phyloP scores from a whole-genome alignment of 2,888 invertebrate species.

The Trichacis sp. region DNA sequence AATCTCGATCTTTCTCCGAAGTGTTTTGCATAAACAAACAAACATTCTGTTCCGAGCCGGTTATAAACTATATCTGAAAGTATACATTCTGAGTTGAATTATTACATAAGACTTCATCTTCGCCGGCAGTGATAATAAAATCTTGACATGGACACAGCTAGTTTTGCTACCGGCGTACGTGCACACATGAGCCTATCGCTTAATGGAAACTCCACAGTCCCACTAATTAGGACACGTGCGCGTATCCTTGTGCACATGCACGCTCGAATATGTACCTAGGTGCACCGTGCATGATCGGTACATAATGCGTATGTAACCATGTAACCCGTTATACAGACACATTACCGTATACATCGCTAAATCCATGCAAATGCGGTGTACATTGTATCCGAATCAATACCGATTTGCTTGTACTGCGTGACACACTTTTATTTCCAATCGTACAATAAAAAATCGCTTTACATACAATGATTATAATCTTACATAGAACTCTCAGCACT shows the following conservation, averaged over 20 bases:
- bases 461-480: too few relatives aligned
- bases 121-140: conserved; percentile 10
- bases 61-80: too few relatives aligned
- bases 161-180: conserved; percentile 17
- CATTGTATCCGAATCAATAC: conserved; percentile 37
- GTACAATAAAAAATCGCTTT: too few relatives aligned
- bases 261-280: conserved; percentile 7
- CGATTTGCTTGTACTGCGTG: conserved; percentile 31
- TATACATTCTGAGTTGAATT: not conserved
- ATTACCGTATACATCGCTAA: conserved; percentile 33
- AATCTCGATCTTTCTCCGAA: too few relatives aligned
- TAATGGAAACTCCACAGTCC: conserved; percentile 58
- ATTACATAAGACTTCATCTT: not conserved
- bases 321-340: conserved; percentile 37
- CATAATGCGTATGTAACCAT: conserved; percentile 41
- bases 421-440: conserved; percentile 22
- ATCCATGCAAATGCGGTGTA: conserved; percentile 30
- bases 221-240: conserved; percentile 57
- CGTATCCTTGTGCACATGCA: conserved; percentile 25
- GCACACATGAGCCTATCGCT: conserved; percentile 26
- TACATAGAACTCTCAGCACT: too few relatives aligned
- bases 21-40: too few relatives aligned
- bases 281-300: conserved; percentile 30
- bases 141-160: conserved; percentile 18
- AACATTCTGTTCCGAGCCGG: too few relatives aligned